Evolutionary conservation across 2,888 invertebrate genomes (phyloP).

Genomic region (Euplexia lucipara): DNA sequence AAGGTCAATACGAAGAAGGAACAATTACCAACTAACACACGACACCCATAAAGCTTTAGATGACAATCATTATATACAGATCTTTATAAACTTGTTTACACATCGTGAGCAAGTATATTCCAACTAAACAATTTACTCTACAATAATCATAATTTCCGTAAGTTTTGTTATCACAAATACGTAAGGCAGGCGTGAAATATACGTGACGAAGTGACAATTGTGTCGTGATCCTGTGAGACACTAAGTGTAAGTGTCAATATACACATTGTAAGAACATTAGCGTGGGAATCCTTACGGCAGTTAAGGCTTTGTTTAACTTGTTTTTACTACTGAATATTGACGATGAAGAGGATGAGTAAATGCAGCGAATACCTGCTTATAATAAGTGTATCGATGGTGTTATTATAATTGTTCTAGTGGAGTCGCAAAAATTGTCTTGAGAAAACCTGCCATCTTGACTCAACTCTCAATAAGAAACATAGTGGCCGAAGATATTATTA

Average conservation of each 20-base stretch:
- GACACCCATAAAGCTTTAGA: neutral
- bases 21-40: constrained; percentile 3
- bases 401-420: neutral
- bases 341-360: constrained; percentile 38
- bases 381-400: neutral
- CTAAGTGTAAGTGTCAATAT: constrained; percentile 69
- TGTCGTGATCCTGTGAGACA: constrained; percentile 71
- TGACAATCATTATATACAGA: neutral
- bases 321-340: constrained; percentile 55
- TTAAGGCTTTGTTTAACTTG: constrained; percentile 47
- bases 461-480: no score
- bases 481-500: no score
- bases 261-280: constrained; percentile 68
- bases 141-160: constrained; percentile 45
- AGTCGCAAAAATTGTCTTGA: neutral
- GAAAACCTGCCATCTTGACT: no score
- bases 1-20: no score
- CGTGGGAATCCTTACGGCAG: constrained; percentile 72
- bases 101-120: constrained; percentile 12
- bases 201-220: constrained; percentile 65
- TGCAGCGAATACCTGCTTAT: constrained; percentile 8
- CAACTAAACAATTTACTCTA: constrained; percentile 33
- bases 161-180: constrained; percentile 35
- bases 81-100: constrained; percentile 6
- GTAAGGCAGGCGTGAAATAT: constrained; percentile 28